A percentile compares a stretch with the other conserved stretches of the same genome.
phyloP scores from a whole-genome alignment of 2,797 vertebrate species.

The Pogonophryne albipinna region DNA sequence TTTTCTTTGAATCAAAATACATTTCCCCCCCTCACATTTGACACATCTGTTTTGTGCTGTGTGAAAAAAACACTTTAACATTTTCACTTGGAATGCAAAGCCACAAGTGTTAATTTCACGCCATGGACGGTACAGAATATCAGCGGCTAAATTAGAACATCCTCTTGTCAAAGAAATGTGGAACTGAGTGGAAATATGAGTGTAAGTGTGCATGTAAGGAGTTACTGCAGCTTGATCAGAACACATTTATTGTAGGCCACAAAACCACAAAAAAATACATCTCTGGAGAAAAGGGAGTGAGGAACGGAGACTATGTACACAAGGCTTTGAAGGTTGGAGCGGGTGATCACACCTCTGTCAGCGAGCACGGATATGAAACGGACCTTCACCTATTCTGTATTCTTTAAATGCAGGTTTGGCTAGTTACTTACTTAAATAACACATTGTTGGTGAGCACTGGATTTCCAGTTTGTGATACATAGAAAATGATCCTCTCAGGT shows the following conservation, averaged over 20 bases:
- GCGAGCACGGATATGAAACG: constrained; percentile 7
- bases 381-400: not conserved
- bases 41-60: constrained; percentile 83
- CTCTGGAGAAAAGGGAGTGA: constrained; percentile 22
- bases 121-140: constrained; percentile 30
- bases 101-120: constrained; percentile 39
- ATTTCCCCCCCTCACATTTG: constrained; percentile 61
- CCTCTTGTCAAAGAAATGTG: constrained; percentile 19
- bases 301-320: constrained; percentile 47
- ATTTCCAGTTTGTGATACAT: not conserved
- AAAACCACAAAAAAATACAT: constrained; percentile 30
- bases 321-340: constrained; percentile 48
- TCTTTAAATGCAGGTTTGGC: not conserved
- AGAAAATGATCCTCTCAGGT: not conserved
- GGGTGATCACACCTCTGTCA: constrained; percentile 11
- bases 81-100: constrained; percentile 44
- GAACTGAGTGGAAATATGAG: not conserved
- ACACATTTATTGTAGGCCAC: constrained; percentile 44
- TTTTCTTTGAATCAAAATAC: constrained; percentile 33
- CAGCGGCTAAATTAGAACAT: constrained; percentile 17
- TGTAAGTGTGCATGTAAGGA: not conserved
- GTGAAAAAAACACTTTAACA: constrained; percentile 58
- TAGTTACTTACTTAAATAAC: not conserved
- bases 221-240: constrained; percentile 32
- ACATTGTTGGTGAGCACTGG: not conserved